Evolutionary conservation across 2,113 vertebrate species (phyloP).

Genomic region (Callocephalon fimbriatum): DNA sequence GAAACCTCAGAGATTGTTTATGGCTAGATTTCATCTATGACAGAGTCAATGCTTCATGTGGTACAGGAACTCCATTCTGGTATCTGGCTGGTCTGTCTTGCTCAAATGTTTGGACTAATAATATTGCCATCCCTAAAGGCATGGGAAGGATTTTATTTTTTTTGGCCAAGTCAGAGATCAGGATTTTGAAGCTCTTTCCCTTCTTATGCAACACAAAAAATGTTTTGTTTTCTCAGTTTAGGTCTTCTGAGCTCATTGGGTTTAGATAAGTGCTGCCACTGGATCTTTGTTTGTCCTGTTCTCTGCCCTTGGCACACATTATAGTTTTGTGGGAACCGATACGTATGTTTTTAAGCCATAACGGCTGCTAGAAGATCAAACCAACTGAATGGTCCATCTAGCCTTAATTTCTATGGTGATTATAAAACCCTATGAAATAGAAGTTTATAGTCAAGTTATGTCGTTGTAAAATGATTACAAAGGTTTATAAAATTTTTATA

Average conservation of each 20-base stretch:
- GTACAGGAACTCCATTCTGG: background rate
- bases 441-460: background rate
- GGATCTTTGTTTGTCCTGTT: background rate
- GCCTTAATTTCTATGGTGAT: background rate
- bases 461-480: background rate
- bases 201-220: background rate
- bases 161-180: background rate
- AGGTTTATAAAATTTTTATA: background rate
- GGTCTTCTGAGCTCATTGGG: background rate
- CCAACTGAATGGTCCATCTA: background rate
- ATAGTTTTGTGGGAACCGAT: background rate
- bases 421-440: background rate
- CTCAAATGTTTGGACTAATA: background rate
- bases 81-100: background rate
- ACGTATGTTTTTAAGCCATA: background rate
- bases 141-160: background rate
- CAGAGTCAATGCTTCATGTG: background rate
- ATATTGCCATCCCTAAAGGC: background rate
- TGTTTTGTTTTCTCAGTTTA: background rate
- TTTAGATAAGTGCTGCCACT: background rate
- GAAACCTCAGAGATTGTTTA: background rate
- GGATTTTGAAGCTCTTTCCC: background rate
- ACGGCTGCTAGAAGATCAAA: background rate
- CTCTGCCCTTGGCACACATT: background rate
- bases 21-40: background rate